Percentiles rank a stretch among this genome's conserved stretches.
Evolutionary conservation across 2,888 invertebrate genomes (phyloP).

Genomic region (Hypolimnas misippus): DNA sequence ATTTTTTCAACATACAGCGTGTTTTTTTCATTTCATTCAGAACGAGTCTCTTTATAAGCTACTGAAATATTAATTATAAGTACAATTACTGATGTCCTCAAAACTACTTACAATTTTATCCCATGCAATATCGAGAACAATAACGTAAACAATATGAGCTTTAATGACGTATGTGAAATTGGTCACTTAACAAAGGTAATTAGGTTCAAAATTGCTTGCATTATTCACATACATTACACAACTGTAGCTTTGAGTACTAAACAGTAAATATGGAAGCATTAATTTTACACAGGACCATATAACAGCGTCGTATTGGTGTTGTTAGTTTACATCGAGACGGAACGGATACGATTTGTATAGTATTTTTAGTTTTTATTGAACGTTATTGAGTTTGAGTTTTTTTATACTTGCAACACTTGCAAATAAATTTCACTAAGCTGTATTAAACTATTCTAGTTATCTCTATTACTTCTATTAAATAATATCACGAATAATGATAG

Average conservation of each 20-base stretch:
- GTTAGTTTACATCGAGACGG: neutral
- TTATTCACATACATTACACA: slow-evolving; percentile 16
- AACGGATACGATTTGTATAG: slow-evolving; percentile 4
- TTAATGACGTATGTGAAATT: neutral
- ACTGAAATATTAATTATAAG: too few species aligned
- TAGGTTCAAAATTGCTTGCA: slow-evolving; percentile 23
- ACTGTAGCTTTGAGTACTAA: slow-evolving; percentile 24
- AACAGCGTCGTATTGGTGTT: slow-evolving; percentile 19
- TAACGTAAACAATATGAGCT: neutral
- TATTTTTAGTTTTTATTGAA: neutral
- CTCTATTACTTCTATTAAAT: too few species aligned
- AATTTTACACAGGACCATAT: slow-evolving; percentile 33
- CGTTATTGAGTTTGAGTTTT: too few species aligned
- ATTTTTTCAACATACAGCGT: too few species aligned
- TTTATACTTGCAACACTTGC: too few species aligned
- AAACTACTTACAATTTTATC: neutral
- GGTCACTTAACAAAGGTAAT: neutral
- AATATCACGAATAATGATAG: too few species aligned
- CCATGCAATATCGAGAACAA: neutral
- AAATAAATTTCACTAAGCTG: too few species aligned
- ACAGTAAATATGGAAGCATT: slow-evolving; percentile 34
- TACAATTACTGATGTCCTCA: too few species aligned
- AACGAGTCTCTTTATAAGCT: too few species aligned
- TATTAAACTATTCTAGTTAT: too few species aligned
- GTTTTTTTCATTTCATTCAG: too few species aligned